A percentile compares a stretch with the other conserved stretches of the same genome.
Conservation (phyloP, 2,888 invertebrate species). For the Phortica magna region DNA sequence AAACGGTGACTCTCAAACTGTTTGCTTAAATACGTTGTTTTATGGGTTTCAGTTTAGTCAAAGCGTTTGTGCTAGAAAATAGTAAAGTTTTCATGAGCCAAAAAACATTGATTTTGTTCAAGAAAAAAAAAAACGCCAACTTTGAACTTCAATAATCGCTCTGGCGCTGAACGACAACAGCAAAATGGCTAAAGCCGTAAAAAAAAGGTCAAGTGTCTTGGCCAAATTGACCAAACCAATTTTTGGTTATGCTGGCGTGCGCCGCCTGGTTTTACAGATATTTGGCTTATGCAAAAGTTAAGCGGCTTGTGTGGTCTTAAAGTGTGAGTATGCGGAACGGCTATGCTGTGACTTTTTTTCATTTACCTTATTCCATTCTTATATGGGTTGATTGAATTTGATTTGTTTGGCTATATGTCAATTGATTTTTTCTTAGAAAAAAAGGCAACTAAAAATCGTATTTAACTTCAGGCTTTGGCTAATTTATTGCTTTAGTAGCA, state of each 20-base stretch:
- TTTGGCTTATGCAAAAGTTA: slow-evolving; percentile 73
- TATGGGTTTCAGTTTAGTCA: too few species aligned
- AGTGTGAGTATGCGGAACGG: too few species aligned
- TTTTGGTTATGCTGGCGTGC: slow-evolving; percentile 40
- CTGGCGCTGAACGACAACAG: neutral
- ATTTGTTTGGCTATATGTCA: neutral
- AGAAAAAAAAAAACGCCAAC: slow-evolving; percentile 48
- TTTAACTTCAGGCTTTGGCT: neutral
- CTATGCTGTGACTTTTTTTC: slow-evolving; percentile 41
- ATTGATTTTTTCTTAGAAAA: slow-evolving; percentile 16
- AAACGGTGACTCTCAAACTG: too few species aligned
- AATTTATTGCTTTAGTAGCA: neutral
- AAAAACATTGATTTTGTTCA: slow-evolving; percentile 47
- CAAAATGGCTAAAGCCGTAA: neutral
- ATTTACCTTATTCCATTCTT: neutral
- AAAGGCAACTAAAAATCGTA: neutral
- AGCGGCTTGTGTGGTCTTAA: slow-evolving; percentile 64
- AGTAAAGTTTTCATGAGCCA: slow-evolving; percentile 62
- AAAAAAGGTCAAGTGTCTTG: slow-evolving; percentile 66
- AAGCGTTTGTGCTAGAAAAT: slow-evolving; percentile 29
- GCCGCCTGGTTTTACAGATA: slow-evolving; percentile 60
- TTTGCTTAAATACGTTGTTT: too few species aligned
- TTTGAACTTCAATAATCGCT: slow-evolving; percentile 45
- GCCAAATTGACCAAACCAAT: slow-evolving; percentile 54
- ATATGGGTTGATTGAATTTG: too few species aligned